These are phyloP conservation scores for Neogobius melanostomus DNA, from an alignment of 2,113 vertebrate genomes.

Conservation along the genomic window DNA sequence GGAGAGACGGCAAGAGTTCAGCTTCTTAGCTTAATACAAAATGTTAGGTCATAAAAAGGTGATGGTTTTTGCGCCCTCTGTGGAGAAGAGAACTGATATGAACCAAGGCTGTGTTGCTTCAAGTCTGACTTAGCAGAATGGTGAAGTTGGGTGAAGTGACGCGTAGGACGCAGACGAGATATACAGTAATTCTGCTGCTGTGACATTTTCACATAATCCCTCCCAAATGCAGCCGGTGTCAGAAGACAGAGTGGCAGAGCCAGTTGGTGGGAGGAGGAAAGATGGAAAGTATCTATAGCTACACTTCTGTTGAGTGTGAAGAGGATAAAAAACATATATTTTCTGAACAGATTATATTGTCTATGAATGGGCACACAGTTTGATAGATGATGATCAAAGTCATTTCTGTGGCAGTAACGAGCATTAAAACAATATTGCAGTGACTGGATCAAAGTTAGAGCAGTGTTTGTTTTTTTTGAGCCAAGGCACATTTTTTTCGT, in stretches of 20 bases:
- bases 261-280: constrained; percentile 20
- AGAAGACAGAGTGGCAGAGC: constrained; percentile 31
- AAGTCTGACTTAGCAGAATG: constrained; percentile 31
- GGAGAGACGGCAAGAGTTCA: too few relatives aligned
- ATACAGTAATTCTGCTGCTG: constrained; percentile 69
- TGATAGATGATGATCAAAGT: constrained; percentile 57
- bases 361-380: constrained; percentile 20
- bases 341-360: constrained; percentile 14
- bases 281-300: constrained; percentile 10
- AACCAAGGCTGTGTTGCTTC: constrained; percentile 11
- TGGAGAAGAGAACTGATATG: neutral
- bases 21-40: too few relatives aligned
- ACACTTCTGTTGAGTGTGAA: constrained; percentile 13
- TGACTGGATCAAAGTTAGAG: constrained; percentile 46
- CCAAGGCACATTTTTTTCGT: too few relatives aligned
- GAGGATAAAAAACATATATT: constrained; percentile 30
- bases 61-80: neutral
- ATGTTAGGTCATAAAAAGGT: neutral
- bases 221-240: constrained; percentile 51
- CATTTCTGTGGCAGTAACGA: constrained; percentile 52
- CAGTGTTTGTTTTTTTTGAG: too few relatives aligned
- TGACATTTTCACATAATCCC: constrained; percentile 73
- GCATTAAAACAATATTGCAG: constrained; percentile 45
- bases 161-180: constrained; percentile 37
- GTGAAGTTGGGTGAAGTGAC: constrained; percentile 38